phyloP scores from a whole-genome alignment of 1,140 invertebrate species.

The Orius insidiosus region DNA sequence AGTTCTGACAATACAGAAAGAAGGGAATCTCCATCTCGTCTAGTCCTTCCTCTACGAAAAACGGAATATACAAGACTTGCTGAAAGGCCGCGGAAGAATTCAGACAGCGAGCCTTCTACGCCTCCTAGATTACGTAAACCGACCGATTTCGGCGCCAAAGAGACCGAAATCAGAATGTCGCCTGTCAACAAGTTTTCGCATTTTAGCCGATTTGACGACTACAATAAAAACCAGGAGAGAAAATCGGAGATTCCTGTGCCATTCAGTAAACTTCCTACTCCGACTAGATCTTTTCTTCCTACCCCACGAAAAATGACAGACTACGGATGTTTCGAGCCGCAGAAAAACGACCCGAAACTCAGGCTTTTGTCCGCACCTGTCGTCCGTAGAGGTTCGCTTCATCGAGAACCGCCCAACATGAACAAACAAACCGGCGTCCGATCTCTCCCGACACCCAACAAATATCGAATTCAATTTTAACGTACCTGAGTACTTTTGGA shows the following conservation, averaged over 20 bases:
- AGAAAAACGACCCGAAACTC: constrained; percentile 12
- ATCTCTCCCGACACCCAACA: constrained; percentile 22
- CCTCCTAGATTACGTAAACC: background rate
- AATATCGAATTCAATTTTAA: constrained; percentile 23
- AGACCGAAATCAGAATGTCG: constrained; percentile 7
- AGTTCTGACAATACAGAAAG: constrained; percentile 8
- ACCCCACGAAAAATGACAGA: constrained; percentile 21
- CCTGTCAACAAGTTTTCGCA: constrained; percentile 11
- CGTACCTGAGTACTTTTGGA: too few species aligned
- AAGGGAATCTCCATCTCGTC: background rate
- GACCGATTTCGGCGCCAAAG: background rate
- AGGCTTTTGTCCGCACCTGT: too few species aligned
- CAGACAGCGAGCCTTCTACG: background rate
- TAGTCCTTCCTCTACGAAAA: background rate
- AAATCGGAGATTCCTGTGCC: constrained; percentile 4
- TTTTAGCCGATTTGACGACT: constrained; percentile 7
- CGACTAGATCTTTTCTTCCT: constrained; percentile 20
- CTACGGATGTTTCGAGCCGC: constrained; percentile 16
- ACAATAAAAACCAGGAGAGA: constrained; percentile 10
- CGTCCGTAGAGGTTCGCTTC: constrained; percentile 20
- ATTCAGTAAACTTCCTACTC: constrained; percentile 4
- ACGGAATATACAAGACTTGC: constrained; percentile 2
- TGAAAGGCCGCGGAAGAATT: background rate
- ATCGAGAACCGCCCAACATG: constrained; percentile 15
- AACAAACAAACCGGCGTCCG: constrained; percentile 18